Percentiles rank a stretch among this genome's conserved stretches.
phyloP scores from a whole-genome alignment of 2,113 vertebrate species.

The Colossoma macropomum region DNA sequence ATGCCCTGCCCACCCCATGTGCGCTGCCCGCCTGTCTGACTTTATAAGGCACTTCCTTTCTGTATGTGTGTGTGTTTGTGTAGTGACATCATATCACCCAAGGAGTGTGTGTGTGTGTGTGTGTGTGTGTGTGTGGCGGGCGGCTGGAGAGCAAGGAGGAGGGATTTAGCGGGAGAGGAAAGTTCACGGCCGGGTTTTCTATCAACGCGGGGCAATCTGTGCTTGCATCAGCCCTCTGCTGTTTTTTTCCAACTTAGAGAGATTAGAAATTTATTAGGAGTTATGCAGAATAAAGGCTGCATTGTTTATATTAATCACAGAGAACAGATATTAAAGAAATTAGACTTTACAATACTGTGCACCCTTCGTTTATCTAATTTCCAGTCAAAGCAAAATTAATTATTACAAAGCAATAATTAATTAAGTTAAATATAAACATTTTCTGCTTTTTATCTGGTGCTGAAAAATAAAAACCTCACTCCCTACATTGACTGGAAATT shows the following conservation, averaged over 20 bases:
- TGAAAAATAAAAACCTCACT: too few species aligned
- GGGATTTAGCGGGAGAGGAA: slow-evolving; percentile 54
- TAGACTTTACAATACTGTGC: neutral
- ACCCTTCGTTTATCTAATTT: too few species aligned
- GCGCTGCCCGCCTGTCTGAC: slow-evolving; percentile 56
- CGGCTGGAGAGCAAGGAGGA: slow-evolving; percentile 39
- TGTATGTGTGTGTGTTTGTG: slow-evolving; percentile 31
- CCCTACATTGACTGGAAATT: too few species aligned
- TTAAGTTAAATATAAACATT: too few species aligned
- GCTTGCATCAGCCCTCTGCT: slow-evolving; percentile 27
- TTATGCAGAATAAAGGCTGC: neutral
- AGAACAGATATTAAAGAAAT: neutral
- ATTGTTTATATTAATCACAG: neutral
- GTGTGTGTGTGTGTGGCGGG: slow-evolving; percentile 25
- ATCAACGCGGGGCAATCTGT: slow-evolving; percentile 54
- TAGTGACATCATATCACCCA: slow-evolving; percentile 64
- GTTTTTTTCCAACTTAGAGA: neutral
- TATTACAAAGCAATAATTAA: too few species aligned
- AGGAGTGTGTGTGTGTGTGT: neutral
- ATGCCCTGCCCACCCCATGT: slow-evolving; percentile 46
- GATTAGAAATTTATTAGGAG: too few species aligned
- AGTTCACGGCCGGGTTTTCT: slow-evolving; percentile 64
- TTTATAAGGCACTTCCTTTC: slow-evolving; percentile 81
- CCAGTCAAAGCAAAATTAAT: too few species aligned
- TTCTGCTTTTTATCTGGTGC: too few species aligned